These are phyloP conservation scores for Limnephilus auricula DNA, from an alignment of 2,888 invertebrate species.

Conservation along the genomic window DNA sequence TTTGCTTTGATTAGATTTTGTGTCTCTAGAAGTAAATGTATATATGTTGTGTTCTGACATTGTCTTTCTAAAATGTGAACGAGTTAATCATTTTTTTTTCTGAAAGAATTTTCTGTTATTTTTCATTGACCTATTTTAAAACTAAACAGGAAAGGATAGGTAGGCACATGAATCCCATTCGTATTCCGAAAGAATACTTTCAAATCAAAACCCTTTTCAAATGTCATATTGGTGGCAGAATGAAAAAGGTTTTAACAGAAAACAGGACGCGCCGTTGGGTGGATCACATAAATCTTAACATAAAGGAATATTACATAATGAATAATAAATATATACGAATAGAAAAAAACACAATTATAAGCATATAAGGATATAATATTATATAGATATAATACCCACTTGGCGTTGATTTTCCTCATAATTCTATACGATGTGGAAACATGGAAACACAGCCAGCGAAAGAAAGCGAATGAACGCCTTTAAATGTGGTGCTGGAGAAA, in stretches of 20 bases:
- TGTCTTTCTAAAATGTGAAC: background rate
- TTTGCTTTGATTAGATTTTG: no score
- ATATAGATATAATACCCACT: background rate
- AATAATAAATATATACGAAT: background rate
- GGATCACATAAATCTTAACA: background rate
- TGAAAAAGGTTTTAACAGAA: conserved; percentile 5
- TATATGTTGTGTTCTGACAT: background rate
- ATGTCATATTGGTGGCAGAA: conserved; percentile 25
- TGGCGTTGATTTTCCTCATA: no score
- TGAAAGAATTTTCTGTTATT: background rate
- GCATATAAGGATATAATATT: no score
- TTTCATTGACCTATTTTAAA: background rate
- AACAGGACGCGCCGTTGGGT: background rate
- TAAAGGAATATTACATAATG: background rate
- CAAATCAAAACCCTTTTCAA: conserved; percentile 36
- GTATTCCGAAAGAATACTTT: background rate
- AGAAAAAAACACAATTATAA: background rate
- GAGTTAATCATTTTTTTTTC: no score
- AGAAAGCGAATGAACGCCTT: no score
- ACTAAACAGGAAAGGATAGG: background rate
- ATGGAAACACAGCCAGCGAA: no score
- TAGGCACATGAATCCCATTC: conserved; percentile 12
- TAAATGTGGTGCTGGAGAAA: no score
- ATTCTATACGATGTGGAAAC: no score
- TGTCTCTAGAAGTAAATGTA: no score